Base-by-base conservation (phyloP, 2,113 vertebrate genomes). In the Oophaga pumilio region DNA sequence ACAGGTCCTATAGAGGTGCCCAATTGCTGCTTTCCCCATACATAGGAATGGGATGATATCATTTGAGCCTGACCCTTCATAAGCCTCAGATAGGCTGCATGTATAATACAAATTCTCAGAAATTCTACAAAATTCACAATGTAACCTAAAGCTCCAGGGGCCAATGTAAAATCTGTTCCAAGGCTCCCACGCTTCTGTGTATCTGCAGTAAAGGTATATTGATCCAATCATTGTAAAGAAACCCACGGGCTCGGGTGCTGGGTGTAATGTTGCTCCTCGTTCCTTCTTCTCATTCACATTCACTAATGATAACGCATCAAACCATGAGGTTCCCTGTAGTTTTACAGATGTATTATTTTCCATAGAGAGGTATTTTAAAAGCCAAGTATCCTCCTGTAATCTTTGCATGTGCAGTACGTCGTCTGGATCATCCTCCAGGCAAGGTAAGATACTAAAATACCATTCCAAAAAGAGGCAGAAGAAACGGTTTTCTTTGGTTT, bases 371-470 rank as follows among this genome's bases (percentile, higher is more conserved):
- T 53, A 13, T 26, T 50, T 24, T 14, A 53, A 56, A 53, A 33
- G 20, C 74, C 49, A 76, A 76, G 8, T 52, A 52, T 50, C 43
- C 49, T 76, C 49, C n/a, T 53, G 50, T 56, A 77, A 77, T 52
- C 76, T 77, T 4, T 53, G 49, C 13, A 53, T 77, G 10, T 52
- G 12, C 43, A 6, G 10, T 50, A 12, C 43, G 12, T 53, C 26
- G 74, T 52, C 49, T 77, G 76, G 76, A 77, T 77, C 20, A n/a
- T 76, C 76, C 76, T 77, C 2, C 76, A 56, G 76, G 22, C 76
- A 77, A 56, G 50, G 49, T 12, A 53, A 53, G 22, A n/a, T 12
- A 5, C 18, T 49, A 49, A 77, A 77, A 77, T 15, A 9, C 50
- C 50, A 24, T 53, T 24, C 20, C 52, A 20, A 52, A 22, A 10